Evolutionary conservation across 2,797 vertebrate species (phyloP), one percentile per base, ranked within the genome.

Genomic region (Denticeps clupeoides): DNA sequence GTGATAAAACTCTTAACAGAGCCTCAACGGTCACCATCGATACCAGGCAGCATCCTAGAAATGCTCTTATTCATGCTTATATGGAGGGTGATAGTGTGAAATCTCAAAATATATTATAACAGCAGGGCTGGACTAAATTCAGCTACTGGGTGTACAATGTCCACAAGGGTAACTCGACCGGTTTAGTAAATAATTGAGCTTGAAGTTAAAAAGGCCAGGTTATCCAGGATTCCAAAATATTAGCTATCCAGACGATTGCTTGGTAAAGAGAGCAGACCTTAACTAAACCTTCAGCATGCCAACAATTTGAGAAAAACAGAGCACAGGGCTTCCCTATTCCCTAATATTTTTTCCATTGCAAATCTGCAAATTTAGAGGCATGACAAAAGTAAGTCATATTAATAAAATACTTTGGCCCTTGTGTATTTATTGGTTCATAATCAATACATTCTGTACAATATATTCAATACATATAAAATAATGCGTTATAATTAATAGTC

Each of bases 131-230:
- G n/a, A n/a, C n/a, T n/a, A n/a, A n/a, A 35, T 10, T 29, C 16
- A 19, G 12, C 11, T 16, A n/a, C 12, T 49, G 6, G 18, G 2
- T 19, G 45, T 15, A 5, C 11, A 7, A 11, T 26, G 33, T 45
- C 27, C 26, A 10, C 31, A 19, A n/a, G 11, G 10, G 32, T 40
- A 49, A 49, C 25, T 22, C 24, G 23, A 45, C 24, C 3, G 7
- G 32, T 18, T n/a, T 22, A 44, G 41, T 58, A 27, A 58, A 53
- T 50, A 50, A 41, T 50, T 55, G 25, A 49, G 10, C 18, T 31
- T 10, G 10, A 27, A 40, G 32, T 45, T 38, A 56, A 23, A 11
- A 49, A 23, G 25, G 19, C 38, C 31, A 49, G 23, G 29, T 11
- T 24, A 37, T 42, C 23, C 29, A 33, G 27, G 28, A 28, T 31